phyloP scores from a whole-genome alignment of 1,140 invertebrate genomes.

The Sycobia sp. region DNA sequence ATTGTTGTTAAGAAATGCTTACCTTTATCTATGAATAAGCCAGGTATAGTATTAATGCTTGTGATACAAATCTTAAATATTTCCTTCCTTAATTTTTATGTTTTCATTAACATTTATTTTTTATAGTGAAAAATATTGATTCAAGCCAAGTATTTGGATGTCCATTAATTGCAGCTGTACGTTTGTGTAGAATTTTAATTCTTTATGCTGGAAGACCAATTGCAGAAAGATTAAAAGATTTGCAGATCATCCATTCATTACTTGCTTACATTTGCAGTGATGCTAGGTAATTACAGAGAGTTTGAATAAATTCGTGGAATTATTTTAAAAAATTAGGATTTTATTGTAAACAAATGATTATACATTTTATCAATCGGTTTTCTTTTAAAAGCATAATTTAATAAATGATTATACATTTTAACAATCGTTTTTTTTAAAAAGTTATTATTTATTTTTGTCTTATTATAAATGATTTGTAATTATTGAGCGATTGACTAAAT shows the following conservation, averaged over 20 bases:
- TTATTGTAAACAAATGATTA: too few relatives aligned
- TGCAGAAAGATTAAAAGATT: conserved; percentile 43
- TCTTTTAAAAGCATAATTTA: too few relatives aligned
- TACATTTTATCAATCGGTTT: too few relatives aligned
- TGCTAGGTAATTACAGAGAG: conserved; percentile 41
- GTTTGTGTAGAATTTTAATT: conserved; percentile 51
- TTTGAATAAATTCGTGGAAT: conserved; percentile 15
- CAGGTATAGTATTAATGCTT: conserved; percentile 37
- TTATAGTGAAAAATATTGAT: conserved; percentile 34
- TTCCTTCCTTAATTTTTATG: conserved; percentile 12
- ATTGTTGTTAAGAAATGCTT: conserved; percentile 67
- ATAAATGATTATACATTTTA: background rate
- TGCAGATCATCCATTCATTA: conserved; percentile 49
- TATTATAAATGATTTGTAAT: too few relatives aligned
- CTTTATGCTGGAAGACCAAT: conserved; percentile 49
- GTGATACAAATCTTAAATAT: too few relatives aligned
- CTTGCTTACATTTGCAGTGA: conserved; percentile 50
- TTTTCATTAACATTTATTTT: conserved; percentile 16
- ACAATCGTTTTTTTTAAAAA: too few relatives aligned
- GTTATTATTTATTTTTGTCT: too few relatives aligned
- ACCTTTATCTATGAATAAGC: conserved; percentile 53
- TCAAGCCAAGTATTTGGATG: conserved; percentile 46
- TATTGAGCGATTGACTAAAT: too few relatives aligned
- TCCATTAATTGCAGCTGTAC: conserved; percentile 48
- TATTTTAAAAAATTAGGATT: too few relatives aligned